Evolutionary conservation across 2,113 vertebrate genomes (phyloP).

Genomic region (Strigops habroptila): DNA sequence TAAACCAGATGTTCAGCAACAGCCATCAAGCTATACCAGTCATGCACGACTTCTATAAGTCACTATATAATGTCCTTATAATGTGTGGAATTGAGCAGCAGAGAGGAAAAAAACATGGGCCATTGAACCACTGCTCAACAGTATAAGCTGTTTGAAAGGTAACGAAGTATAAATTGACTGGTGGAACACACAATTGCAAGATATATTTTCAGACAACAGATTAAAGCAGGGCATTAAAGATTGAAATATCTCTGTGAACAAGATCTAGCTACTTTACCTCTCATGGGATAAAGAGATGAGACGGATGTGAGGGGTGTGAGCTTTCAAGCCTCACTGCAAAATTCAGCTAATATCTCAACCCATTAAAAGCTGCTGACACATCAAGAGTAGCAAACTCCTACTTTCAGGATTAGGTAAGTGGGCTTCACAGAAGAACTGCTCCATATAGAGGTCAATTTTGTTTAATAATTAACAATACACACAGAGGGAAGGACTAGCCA

Average conservation of each 20-base stretch:
- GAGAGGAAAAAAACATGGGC: neutral
- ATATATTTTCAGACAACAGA: neutral
- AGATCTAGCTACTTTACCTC: neutral
- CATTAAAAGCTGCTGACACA: neutral
- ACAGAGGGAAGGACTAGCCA: neutral
- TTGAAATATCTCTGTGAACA: neutral
- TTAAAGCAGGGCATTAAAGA: neutral
- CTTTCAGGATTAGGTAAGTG: neutral
- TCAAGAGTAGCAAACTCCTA: neutral
- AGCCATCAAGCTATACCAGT: neutral
- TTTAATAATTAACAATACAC: neutral
- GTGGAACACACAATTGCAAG: neutral
- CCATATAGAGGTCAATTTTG: neutral
- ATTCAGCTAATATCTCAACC: neutral
- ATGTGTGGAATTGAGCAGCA: neutral
- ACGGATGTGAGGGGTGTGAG: neutral
- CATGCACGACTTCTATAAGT: neutral
- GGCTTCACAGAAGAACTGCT: neutral
- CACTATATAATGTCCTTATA: neutral
- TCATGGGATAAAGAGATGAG: neutral
- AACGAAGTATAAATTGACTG: neutral
- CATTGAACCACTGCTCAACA: neutral
- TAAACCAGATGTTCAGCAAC: constrained; percentile 27
- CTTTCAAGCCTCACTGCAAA: neutral
- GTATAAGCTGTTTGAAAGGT: neutral